Percentiles rank a stretch among this genome's conserved stretches.
These are phyloP conservation scores for Dufourea novaeangliae DNA, from an alignment of 1,140 invertebrate species.

Conservation along the genomic window DNA sequence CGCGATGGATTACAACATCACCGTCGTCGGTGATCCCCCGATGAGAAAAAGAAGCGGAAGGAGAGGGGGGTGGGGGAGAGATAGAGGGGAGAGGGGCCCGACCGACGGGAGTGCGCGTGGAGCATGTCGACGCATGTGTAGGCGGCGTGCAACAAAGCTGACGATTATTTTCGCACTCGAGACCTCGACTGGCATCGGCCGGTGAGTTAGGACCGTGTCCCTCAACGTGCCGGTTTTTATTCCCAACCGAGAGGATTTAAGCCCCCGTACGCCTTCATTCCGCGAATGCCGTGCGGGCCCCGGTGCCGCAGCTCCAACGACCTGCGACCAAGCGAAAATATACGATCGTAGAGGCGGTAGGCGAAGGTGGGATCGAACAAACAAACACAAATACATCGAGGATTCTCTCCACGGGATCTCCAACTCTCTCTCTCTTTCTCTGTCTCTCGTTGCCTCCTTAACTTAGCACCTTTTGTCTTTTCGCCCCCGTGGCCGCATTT, in stretches of 20 bases:
- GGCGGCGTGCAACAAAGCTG: constrained; percentile 29
- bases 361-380: background rate
- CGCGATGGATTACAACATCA: constrained; percentile 21
- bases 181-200: background rate
- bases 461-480: constrained; percentile 64
- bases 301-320: constrained; percentile 1
- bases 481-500: constrained; percentile 32
- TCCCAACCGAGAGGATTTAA: constrained; percentile 3
- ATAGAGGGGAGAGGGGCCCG: background rate
- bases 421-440: too few species aligned
- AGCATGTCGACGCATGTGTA: constrained; percentile 29
- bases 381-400: too few species aligned
- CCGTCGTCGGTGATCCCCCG: background rate
- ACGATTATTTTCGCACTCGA: constrained; percentile 30
- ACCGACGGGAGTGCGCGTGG: constrained; percentile 10
- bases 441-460: constrained; percentile 30
- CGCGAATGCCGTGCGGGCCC: constrained; percentile 25
- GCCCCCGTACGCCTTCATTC: constrained; percentile 25
- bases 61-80: background rate
- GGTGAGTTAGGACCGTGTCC: constrained; percentile 27
- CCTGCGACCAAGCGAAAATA: constrained; percentile 11
- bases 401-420: too few species aligned
- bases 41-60: background rate
- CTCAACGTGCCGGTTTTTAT: constrained; percentile 27
- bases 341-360: constrained; percentile 8